Base-by-base conservation (phyloP, 2,113 vertebrate species). In the Phasianus colchicus region DNA sequence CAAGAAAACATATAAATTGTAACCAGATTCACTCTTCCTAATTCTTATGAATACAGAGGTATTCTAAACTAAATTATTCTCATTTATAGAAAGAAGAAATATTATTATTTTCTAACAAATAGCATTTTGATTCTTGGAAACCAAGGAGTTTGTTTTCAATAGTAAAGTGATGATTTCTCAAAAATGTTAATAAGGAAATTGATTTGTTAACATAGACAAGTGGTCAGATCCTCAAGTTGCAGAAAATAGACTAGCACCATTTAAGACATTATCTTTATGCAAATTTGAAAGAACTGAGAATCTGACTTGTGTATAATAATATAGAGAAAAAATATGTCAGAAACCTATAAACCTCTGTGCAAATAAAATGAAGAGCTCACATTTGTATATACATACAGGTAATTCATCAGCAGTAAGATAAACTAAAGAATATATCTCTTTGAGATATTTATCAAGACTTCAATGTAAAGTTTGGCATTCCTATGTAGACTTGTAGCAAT, bases 241-340 rank as follows among this genome's bases (percentile, higher is more conserved):
- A 83, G 50, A 94, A 92, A 73, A 73, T 32, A 86, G 8, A 61
- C 70, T 86, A 97, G 80, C 93, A 92, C 91, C 93, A 79, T 84
- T 34, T 24, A 86, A 58, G 16, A 74, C 16, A 24, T 75, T 70
- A 75, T 50, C 9, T 65, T 32, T 88, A 63, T 21, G 38, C 19
- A 93, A 88, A 66, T 86, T 89, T 61, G 55, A 93, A 87, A 90
- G 47, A 91, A 90, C n/a, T 71, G 79, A 95, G 58, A 94, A 90
- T 90, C 36, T 66, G 80, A 91, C 4, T 87, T 87, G 36, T 13
- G 4, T 10, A 25, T 42, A 7, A 7, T 15, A 67, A 6, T 22
- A 14, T 30, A 48, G 54, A 63, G 42, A 18, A 22, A 7, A 21
- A 7, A 70, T 93, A 45, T 58, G 67, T 92, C 38, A 54, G 61